These are phyloP conservation scores for Hirudinaria manillensis DNA, from an alignment of 2,888 invertebrate species.

Conservation along the genomic window DNA sequence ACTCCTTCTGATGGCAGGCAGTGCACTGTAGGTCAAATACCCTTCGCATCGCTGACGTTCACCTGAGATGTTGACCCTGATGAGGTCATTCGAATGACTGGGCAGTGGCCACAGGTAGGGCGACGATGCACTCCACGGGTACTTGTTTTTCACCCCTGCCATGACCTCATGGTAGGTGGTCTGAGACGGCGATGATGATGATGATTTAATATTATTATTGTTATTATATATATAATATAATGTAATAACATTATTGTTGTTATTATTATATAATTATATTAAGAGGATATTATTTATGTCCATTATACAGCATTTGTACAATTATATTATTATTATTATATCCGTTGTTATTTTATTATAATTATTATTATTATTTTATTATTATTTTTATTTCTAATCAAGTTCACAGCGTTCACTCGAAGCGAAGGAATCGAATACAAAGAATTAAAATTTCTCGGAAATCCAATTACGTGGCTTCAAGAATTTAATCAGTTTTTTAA, in stretches of 20 bases:
- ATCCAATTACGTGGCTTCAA: no score
- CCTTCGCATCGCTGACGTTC: constrained; percentile 6
- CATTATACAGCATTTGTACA: not conserved
- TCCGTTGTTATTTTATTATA: not conserved
- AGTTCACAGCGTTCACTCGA: no score
- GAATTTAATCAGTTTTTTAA: no score
- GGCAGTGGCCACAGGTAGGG: constrained; percentile 46
- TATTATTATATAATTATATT: not conserved
- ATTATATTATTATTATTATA: not conserved
- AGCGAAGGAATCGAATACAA: no score
- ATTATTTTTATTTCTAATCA: not conserved
- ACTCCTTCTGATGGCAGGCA: constrained; percentile 13
- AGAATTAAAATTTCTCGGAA: no score
- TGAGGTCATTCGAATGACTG: constrained; percentile 38
- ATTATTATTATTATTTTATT: not conserved
- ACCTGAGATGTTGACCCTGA: constrained; percentile 11
- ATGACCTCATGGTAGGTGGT: not conserved
- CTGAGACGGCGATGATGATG: not conserved
- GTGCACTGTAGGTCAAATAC: constrained; percentile 13
- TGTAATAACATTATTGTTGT: not conserved
- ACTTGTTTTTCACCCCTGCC: not conserved
- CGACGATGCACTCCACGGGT: constrained; percentile 41
- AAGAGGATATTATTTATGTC: no score
- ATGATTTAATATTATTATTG: no score
- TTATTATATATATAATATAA: no score